Percentiles rank a stretch among this genome's conserved stretches.
Evolutionary conservation across 2,797 vertebrate genomes (phyloP).

Genomic region (Acipenser transmontanus): DNA sequence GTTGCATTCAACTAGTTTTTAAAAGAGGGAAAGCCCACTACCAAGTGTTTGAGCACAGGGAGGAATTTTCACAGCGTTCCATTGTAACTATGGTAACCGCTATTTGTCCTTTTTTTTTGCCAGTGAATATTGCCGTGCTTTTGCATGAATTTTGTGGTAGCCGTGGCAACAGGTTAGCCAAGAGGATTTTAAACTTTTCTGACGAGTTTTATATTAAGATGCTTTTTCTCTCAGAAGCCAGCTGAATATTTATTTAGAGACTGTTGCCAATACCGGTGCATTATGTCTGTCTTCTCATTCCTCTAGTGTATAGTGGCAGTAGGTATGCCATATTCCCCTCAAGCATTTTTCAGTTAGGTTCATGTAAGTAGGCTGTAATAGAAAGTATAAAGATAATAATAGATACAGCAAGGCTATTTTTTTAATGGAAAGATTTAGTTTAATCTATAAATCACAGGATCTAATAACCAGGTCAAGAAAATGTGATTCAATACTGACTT

Average conservation of each 20-base stretch:
- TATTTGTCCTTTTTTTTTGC: conserved; percentile 34
- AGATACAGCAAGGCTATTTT: too few species aligned
- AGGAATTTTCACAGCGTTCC: conserved; percentile 31
- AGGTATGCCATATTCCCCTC: background rate
- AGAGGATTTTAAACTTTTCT: conserved; percentile 32
- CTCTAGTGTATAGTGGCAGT: too few species aligned
- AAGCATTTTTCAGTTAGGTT: background rate
- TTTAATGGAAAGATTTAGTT: too few species aligned
- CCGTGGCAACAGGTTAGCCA: conserved; percentile 35
- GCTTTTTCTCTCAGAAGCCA: background rate
- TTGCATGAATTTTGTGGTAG: conserved; percentile 34
- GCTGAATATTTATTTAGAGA: background rate
- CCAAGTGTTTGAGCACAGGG: conserved; percentile 16
- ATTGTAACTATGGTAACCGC: conserved; percentile 37
- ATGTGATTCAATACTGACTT: too few species aligned
- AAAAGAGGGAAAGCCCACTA: conserved; percentile 21
- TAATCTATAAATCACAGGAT: too few species aligned
- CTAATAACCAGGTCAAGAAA: too few species aligned
- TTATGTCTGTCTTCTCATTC: background rate
- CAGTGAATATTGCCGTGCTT: conserved; percentile 38
- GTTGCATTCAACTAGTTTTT: conserved; percentile 28
- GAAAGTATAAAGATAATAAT: too few species aligned
- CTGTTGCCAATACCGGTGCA: conserved; percentile 14
- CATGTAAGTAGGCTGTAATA: too few species aligned
- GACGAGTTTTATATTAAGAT: conserved; percentile 13